Percentiles rank a stretch among this genome's conserved stretches.
These are phyloP conservation scores for Trogon melanurus DNA, from an alignment of 2,113 vertebrate genomes.

Conservation along the genomic window DNA sequence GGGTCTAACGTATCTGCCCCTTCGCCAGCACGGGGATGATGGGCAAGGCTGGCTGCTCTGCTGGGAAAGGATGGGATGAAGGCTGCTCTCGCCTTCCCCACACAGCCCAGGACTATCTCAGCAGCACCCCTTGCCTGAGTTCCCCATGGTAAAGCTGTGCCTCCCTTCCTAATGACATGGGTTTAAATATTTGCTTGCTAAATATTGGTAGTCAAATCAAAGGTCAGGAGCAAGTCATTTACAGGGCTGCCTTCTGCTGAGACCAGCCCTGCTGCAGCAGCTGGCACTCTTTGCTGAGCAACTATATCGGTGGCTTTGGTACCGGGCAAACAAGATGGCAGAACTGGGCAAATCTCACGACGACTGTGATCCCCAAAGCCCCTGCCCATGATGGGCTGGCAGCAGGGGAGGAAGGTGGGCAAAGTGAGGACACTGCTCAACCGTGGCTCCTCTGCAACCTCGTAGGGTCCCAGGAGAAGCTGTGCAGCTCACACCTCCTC, in stretches of 20 bases:
- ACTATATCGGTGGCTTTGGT: not conserved
- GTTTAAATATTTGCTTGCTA: conserved; percentile 51
- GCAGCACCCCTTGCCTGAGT: not conserved
- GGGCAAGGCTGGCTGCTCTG: not conserved
- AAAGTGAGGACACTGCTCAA: not conserved
- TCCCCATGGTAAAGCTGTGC: not conserved
- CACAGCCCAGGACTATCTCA: not conserved
- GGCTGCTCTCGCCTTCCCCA: not conserved
- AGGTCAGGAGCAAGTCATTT: not conserved
- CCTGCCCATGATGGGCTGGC: not conserved
- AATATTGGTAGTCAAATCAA: not conserved
- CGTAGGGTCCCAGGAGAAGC: not conserved
- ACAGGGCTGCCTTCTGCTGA: not conserved
- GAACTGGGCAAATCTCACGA: not conserved
- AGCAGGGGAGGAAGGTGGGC: not conserved
- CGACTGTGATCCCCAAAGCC: not conserved
- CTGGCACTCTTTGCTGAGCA: not conserved
- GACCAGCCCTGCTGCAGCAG: not conserved
- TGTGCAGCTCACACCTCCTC: not conserved
- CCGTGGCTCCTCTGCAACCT: accelerated
- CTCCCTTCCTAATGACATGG: not conserved
- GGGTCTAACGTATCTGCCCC: not conserved
- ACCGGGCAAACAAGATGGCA: accelerated
- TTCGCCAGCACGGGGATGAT: not conserved
- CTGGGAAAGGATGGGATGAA: not conserved